Evolutionary conservation across 2,797 vertebrate genomes (phyloP), one percentile per base, ranked within the genome.

Genomic region (Hypotaenidia philippensis): DNA sequence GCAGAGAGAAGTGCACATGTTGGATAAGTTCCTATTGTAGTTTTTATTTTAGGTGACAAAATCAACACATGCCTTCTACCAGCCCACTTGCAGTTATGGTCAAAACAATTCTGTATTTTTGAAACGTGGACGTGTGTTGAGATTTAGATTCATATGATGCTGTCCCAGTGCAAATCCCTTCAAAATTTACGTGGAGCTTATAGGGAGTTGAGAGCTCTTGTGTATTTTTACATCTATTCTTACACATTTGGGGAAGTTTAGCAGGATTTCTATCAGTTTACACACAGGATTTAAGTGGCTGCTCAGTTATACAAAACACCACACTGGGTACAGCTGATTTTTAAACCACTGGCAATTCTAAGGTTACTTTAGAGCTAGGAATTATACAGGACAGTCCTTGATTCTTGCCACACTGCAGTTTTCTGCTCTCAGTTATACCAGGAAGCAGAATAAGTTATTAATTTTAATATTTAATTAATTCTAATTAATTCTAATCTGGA

Each of bases 251-350:
- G 25, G n/a, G 16, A 88, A 1, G 4, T 18, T 52, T 40, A 75
- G 26, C 4, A 55, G n/a, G 38, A 56, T 66, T 83, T 87, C 2
- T 12, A n/a, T 34, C 49, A n/a, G 16, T 45, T 89, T 68, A 14
- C 3, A 9, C 0, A 20, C 0, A 9, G 32, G 29, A 61, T 19
- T 77, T 27, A 22, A 1, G 16, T 45, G 36, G 12, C 61, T 50
- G 41, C 45, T 78, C 61, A 49, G 20, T 55, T 44, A 47, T 4
- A 71, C 14, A 50, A 66, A 29, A 1, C 49, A 90, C 10, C 22
- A 26, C 61, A 70, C 7, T 56, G 36, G 31, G 10, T 11, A 23
- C 64, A 68, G 34, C 7, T 7, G 18, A 3, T 45, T 27, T 53
- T n/a, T 14, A 64, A 41, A 88, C 75, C 1, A 7, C 1, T 32